phyloP scores from a whole-genome alignment of 2,888 invertebrate genomes.

The Rotaria socialis region DNA sequence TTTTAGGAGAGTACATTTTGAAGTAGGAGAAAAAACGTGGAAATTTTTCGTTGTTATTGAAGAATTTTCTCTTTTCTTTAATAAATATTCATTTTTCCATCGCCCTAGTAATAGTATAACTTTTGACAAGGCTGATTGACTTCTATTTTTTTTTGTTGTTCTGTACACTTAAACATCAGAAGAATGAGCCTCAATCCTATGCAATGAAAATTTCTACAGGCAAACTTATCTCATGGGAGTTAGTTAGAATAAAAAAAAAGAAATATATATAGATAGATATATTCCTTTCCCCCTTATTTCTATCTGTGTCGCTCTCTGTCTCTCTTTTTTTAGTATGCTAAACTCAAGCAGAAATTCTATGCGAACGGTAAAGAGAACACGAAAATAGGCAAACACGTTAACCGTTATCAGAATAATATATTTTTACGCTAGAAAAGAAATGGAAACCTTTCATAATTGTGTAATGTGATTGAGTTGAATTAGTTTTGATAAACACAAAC shows the following conservation, averaged over 20 bases:
- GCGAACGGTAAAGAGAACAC: not conserved
- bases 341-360: not conserved
- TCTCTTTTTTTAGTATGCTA: not conserved
- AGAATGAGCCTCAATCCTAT: slow-evolving; percentile 16
- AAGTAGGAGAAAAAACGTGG: not conserved
- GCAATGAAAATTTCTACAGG: not conserved
- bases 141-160: not conserved
- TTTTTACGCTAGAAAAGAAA: not conserved
- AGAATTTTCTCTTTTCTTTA: not conserved
- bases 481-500: not conserved
- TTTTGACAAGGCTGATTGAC: slow-evolving; percentile 23
- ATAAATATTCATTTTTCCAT: slow-evolving; percentile 34
- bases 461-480: not conserved
- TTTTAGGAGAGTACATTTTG: too few species aligned
- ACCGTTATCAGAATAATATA: not conserved
- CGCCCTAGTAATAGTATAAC: not conserved
- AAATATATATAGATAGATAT: not conserved
- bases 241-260: not conserved
- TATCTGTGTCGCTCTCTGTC: not conserved
- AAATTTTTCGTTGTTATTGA: not conserved
- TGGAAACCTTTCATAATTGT: not conserved
- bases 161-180: not conserved
- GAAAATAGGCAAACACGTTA: not conserved
- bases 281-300: not conserved
- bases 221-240: not conserved